Evolutionary conservation across 2,797 vertebrate species (phyloP).

Genomic region (Myoxocephalus aenaeus): DNA sequence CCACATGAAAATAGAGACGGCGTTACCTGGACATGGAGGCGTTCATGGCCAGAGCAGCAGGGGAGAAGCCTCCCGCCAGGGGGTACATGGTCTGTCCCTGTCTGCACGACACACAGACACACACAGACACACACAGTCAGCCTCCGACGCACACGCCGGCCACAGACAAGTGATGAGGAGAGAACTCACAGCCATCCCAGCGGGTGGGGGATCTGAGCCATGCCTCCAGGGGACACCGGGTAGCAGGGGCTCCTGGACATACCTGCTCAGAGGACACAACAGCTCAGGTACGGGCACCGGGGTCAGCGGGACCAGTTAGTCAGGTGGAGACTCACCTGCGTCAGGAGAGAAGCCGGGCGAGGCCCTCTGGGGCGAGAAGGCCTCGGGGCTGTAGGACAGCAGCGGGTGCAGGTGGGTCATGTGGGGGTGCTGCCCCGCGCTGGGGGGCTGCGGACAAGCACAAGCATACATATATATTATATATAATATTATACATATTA

Average conservation of each 20-base stretch:
- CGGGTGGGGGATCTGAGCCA: slow-evolving; percentile 89
- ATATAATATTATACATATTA: too few species aligned
- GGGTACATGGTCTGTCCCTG: slow-evolving; percentile 93
- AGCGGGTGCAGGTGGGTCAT: slow-evolving; percentile 91
- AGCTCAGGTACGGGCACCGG: not conserved
- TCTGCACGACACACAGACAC: slow-evolving; percentile 63
- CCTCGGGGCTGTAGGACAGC: slow-evolving; percentile 93
- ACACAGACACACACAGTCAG: not conserved
- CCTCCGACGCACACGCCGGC: not conserved
- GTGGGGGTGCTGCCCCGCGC: slow-evolving; percentile 89
- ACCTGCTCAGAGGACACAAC: slow-evolving; percentile 73
- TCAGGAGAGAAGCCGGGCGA: slow-evolving; percentile 90
- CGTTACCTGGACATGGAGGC: slow-evolving; percentile 90
- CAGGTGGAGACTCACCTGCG: slow-evolving; percentile 77
- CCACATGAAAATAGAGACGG: too few species aligned
- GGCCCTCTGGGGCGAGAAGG: slow-evolving; percentile 88
- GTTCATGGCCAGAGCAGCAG: slow-evolving; percentile 91
- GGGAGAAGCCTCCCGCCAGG: slow-evolving; percentile 90
- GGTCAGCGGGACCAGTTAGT: not conserved
- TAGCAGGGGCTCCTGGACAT: slow-evolving; percentile 89
- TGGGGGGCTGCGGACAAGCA: slow-evolving; percentile 87
- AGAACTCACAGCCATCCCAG: slow-evolving; percentile 87
- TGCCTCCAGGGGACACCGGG: slow-evolving; percentile 88
- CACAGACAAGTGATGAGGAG: not conserved
- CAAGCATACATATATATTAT: too few species aligned